Evolutionary conservation across 2,888 invertebrate species (phyloP), one percentile per base, ranked within the genome.

Genomic region (Drosophila stalkeri): DNA sequence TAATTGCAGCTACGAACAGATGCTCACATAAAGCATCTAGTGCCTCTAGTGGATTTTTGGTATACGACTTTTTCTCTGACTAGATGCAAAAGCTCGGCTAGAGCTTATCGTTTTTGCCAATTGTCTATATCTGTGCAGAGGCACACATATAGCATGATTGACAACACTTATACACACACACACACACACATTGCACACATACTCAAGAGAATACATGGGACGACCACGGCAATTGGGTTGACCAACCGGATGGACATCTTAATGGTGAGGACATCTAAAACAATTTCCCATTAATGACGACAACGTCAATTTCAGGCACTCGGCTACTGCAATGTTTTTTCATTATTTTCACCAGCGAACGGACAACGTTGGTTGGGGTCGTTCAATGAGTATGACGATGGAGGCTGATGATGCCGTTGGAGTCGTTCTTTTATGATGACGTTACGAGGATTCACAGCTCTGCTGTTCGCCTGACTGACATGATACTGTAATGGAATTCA

Each of bases 401-500:
- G 23, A 4, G 41, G n/a, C 41, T 41, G 55, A 12, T 55, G 55
- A 3, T 55, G 31, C 2, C 14, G 23, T 27, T n/a, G 46, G 65
- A 51, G 52, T 23, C 23, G 59, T 55, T 23, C 67, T 71, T 77
- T 88, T 85, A 85, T 85, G 90, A 85, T 85, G 90, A 89, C 88
- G 86, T 84, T 79, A 79, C 80, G 55, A 62, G 51, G 72, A 57
- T n/a, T 51, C n/a, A 54, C n/a, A 8, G 41, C 41, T n/a, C n/a
- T 8, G 16, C 41, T 51, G 49, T 7, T 54, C 56, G 77, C 54
- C 61, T 72, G 76, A 64, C 68, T 81, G 86, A 86, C 85, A 85
- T 89, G 85, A 87, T 82, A 82, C 85, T 80, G 89, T 88, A 86
- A 82, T 90, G 90, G 90, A 86, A 88, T 90, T 86, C 90, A 90